Base-by-base conservation (phyloP, 1,140 invertebrate species). In the Phymorhynchus buccinoides region DNA sequence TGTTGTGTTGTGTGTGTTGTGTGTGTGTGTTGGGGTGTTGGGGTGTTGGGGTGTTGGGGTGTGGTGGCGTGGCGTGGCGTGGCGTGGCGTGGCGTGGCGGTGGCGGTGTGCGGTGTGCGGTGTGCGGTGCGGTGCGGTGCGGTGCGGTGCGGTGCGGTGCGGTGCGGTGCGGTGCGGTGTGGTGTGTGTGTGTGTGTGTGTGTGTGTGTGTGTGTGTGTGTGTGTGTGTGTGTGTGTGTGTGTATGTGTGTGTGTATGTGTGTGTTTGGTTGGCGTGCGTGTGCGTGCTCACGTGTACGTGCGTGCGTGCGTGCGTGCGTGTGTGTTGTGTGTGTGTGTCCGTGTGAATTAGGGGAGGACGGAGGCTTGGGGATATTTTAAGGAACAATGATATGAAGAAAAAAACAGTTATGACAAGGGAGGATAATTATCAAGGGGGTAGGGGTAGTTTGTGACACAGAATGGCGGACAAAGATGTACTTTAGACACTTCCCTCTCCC, bases 191-290 rank as follows among this genome's bases (percentile, higher is more conserved):
- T 35, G 27, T 35, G 71, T 4, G 37, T 3, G n/a, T 73, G 71
- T n/a, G 32, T 18, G 12, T 9, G 12, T 2, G 71, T 4, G 66
- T 9, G 66, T 9, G 66, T 9, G 66, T 9, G 66, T 9, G 66
- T 68, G 66, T 27, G 66, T 68, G 66, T 68, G 66, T 68, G 66
- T 68, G 66, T 27, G 27, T 68, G 66, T 68, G 66, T 68, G 66
- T 68, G 66, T 68, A 27, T 68, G 66, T 32, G 66, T 68, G 66
- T 32, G 66, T 68, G 7, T 27, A 32, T 9, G 66, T 6, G 27
- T 9, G 66, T 6, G 27, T 27, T 9, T 18, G 44, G 44, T 9
- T 48, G 7, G 44, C 18, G 18, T 48, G 44, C 44, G 18, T 6
- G 18, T 48, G 44, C 7, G 44, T 18, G 18, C 7, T 48, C 18